Evolutionary conservation across 2,888 invertebrate genomes (phyloP).

Genomic region (Pecten maximus): DNA sequence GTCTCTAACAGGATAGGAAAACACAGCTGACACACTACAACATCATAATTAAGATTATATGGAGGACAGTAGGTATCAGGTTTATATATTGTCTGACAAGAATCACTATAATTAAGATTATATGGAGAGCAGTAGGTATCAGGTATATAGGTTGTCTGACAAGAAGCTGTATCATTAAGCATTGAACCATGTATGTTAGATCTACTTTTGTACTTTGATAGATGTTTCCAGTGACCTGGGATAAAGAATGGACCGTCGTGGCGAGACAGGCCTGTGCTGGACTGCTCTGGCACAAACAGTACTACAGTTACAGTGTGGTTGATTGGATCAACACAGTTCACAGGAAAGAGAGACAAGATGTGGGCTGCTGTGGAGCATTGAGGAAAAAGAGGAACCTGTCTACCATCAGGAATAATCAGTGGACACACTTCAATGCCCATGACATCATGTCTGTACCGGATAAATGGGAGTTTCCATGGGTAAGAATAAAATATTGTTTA

Average conservation of each 20-base stretch:
- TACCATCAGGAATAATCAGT: slow-evolving; percentile 68
- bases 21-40: no score
- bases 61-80: not conserved
- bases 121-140: not conserved
- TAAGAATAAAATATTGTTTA: slow-evolving; percentile 57
- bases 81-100: not conserved
- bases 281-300: slow-evolving; percentile 81
- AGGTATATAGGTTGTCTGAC: not conserved
- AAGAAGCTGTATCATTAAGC: not conserved
- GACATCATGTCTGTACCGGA: slow-evolving; percentile 82
- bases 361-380: slow-evolving; percentile 71
- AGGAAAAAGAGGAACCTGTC: slow-evolving; percentile 67
- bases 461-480: slow-evolving; percentile 83
- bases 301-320: slow-evolving; percentile 77
- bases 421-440: slow-evolving; percentile 76
- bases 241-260: slow-evolving; percentile 48
- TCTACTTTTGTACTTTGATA: slow-evolving; percentile 37
- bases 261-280: slow-evolving; percentile 79
- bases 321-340: slow-evolving; percentile 68
- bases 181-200: no score
- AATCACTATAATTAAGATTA: not conserved
- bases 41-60: not conserved
- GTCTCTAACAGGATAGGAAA: no score
- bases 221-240: slow-evolving; percentile 40
- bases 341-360: not conserved